phyloP scores from a whole-genome alignment of 2,888 invertebrate genomes.

The Stenodema calcarata region DNA sequence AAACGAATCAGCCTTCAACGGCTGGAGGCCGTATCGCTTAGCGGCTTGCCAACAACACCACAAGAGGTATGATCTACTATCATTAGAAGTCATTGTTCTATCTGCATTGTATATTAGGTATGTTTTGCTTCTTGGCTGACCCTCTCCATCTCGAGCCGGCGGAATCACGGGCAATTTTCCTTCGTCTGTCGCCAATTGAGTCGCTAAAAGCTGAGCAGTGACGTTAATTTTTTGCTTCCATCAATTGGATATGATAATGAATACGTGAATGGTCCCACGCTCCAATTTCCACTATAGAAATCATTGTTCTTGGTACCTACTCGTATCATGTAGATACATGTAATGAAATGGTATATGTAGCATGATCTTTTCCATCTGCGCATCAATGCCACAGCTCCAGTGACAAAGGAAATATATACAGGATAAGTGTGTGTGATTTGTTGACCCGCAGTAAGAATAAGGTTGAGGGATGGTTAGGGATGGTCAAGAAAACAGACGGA shows the following conservation, averaged over 20 bases:
- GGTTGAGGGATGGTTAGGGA: too few species aligned
- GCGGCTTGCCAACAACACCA: neutral
- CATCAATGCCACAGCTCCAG: too few species aligned
- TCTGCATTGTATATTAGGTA: constrained; percentile 35
- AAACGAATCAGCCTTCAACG: constrained; percentile 37
- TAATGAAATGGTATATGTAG: too few species aligned
- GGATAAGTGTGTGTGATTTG: too few species aligned
- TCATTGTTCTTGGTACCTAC: too few species aligned
- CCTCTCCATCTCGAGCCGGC: neutral
- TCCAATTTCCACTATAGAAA: too few species aligned
- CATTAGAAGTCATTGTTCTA: constrained; percentile 43
- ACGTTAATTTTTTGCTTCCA: neutral
- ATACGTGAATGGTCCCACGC: too few species aligned
- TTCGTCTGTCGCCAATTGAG: neutral
- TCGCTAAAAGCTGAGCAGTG: neutral
- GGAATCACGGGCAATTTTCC: neutral
- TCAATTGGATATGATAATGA: neutral
- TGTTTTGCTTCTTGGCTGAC: neutral
- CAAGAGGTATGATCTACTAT: neutral
- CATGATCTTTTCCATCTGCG: too few species aligned
- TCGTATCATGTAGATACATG: too few species aligned
- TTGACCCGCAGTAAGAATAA: too few species aligned
- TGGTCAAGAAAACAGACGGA: too few species aligned
- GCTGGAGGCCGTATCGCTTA: constrained; percentile 34
- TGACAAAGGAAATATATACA: too few species aligned